phyloP scores from a whole-genome alignment of 2,888 invertebrate genomes.

The Branchellion lobata region DNA sequence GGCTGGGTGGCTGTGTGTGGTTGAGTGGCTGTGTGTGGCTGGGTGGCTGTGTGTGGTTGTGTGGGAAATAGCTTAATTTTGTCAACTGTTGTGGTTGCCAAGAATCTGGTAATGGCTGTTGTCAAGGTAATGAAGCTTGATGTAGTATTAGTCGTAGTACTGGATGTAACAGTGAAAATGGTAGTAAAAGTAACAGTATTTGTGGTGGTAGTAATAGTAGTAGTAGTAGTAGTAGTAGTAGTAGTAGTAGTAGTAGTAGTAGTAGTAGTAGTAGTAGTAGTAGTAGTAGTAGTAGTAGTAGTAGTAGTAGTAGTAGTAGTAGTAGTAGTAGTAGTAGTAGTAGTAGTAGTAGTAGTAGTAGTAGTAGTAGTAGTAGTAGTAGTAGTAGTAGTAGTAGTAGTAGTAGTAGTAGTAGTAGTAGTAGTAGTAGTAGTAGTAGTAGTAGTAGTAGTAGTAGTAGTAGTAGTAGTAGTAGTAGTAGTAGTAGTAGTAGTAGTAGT shows the following conservation, averaged over 20 bases:
- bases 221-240: slow-evolving; percentile 19
- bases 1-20: no score
- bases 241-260: slow-evolving; percentile 22
- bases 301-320: slow-evolving; percentile 15
- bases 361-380: slow-evolving; percentile 22
- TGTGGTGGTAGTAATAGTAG: slow-evolving; percentile 12
- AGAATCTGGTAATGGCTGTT: background rate
- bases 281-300: slow-evolving; percentile 18
- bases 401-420: slow-evolving; percentile 13
- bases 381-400: slow-evolving; percentile 17
- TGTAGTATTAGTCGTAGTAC: slow-evolving; percentile 4
- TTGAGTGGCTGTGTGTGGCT: no score
- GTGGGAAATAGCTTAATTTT: no score
- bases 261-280: slow-evolving; percentile 21
- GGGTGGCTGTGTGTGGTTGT: no score
- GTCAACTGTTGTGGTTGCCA: background rate
- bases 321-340: slow-evolving; percentile 15
- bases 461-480: slow-evolving; percentile 21
- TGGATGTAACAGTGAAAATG: background rate
- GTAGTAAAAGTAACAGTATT: slow-evolving; percentile 8
- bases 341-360: slow-evolving; percentile 18
- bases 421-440: slow-evolving; percentile 17
- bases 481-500: slow-evolving; percentile 18
- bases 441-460: slow-evolving; percentile 22
- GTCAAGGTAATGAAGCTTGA: background rate